Evolutionary conservation across 2,113 vertebrate genomes (phyloP).

Genomic region (Coracopsis vasa): DNA sequence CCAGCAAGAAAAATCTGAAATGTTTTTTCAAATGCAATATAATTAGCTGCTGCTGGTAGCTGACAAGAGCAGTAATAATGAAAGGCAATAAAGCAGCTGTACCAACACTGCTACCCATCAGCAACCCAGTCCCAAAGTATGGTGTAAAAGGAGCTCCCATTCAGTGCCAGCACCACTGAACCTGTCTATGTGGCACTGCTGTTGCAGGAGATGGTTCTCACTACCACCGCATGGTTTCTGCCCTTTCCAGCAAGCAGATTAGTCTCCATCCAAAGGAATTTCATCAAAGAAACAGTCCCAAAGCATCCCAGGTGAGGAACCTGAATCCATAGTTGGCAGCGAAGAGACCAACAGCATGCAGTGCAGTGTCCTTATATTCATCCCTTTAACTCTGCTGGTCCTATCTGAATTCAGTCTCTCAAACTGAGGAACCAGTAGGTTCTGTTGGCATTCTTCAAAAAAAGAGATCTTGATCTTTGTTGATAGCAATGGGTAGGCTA

Average conservation of each 20-base stretch:
- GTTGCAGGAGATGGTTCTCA: not conserved
- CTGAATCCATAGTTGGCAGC: not conserved
- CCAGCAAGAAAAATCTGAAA: not conserved
- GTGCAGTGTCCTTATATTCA: not conserved
- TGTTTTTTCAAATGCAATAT: not conserved
- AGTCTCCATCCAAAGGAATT: not conserved
- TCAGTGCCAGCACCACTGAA: not conserved
- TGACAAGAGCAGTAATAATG: not conserved
- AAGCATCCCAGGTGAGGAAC: not conserved
- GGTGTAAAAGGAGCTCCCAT: not conserved
- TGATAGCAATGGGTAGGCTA: not conserved
- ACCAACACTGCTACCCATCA: not conserved
- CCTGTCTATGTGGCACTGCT: not conserved
- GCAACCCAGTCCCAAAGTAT: not conserved
- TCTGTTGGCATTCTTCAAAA: not conserved
- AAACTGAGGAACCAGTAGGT: not conserved
- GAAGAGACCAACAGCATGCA: not conserved
- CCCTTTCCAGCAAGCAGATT: not conserved
- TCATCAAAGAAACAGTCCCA: not conserved
- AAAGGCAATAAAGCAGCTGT: not conserved
- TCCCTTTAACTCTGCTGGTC: not conserved
- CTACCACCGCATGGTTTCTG: not conserved
- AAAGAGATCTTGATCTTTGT: not conserved
- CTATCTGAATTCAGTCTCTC: not conserved
- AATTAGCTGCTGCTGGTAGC: not conserved